Evolutionary conservation across 2,888 invertebrate genomes (phyloP).

Genomic region (Plutella xylostella): DNA sequence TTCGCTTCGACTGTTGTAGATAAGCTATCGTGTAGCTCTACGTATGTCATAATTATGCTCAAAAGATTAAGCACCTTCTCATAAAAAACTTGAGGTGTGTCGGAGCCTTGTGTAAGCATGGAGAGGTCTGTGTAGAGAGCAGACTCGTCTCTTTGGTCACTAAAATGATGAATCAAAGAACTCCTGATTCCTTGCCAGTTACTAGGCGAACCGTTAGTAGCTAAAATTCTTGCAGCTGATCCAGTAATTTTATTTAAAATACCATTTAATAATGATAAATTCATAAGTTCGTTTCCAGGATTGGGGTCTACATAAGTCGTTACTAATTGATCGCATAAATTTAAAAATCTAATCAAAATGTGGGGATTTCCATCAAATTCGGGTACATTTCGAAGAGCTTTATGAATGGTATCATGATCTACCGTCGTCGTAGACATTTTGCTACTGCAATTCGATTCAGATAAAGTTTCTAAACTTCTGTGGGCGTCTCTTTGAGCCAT

Average conservation of each 20-base stretch:
- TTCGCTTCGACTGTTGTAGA: background rate
- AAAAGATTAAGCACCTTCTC: conserved; percentile 9
- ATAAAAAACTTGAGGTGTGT: conserved; percentile 18
- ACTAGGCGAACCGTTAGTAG: background rate
- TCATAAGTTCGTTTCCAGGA: background rate
- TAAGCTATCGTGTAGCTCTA: background rate
- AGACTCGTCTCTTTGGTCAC: conserved; percentile 22
- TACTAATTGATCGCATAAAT: conserved; percentile 1
- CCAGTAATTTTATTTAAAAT: conserved; percentile 1
- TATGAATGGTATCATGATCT: background rate
- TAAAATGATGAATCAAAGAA: conserved; percentile 21
- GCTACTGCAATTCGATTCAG: background rate
- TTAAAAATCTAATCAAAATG: conserved; percentile 1
- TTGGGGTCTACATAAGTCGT: background rate
- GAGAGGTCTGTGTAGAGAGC: conserved; percentile 21
- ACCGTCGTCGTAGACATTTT: background rate
- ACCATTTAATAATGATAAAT: background rate
- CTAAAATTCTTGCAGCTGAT: background rate
- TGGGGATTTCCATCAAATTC: conserved; percentile 2
- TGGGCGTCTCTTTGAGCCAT: background rate
- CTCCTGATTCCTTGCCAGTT: conserved; percentile 6
- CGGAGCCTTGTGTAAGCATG: conserved; percentile 15
- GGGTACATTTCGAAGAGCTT: background rate
- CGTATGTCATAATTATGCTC: conserved; percentile 9
- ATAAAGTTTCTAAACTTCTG: background rate